Evolutionary conservation across 2,888 invertebrate genomes (phyloP).

Genomic region (Polydrusus pterygomalis): DNA sequence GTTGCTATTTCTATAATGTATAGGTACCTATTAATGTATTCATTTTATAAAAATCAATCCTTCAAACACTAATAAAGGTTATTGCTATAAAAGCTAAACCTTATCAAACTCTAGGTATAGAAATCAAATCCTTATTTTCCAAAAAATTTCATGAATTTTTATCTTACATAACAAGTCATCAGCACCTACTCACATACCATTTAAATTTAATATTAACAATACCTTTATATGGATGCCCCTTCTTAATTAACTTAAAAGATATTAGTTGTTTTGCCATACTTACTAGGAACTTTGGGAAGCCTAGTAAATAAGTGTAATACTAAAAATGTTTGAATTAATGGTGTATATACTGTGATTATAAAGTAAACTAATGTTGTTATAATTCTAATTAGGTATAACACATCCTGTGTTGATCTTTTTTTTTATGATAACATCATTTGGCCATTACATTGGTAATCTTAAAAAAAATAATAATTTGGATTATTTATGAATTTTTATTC

Average conservation of each 20-base stretch:
- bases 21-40: too few relatives aligned
- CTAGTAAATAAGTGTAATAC: background rate
- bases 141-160: background rate
- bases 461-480: too few relatives aligned
- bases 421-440: too few relatives aligned
- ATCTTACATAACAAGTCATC: slow-evolving; percentile 19
- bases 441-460: too few relatives aligned
- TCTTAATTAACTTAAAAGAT: slow-evolving; percentile 29
- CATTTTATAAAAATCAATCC: too few relatives aligned
- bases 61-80: background rate
- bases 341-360: too few relatives aligned
- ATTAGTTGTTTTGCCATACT: background rate
- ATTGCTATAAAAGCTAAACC: background rate
- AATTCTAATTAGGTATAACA: too few relatives aligned
- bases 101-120: too few relatives aligned
- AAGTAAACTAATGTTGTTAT: too few relatives aligned
- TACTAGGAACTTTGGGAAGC: background rate
- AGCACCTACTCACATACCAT: slow-evolving; percentile 38
- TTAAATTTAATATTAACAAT: slow-evolving; percentile 36
- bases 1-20: slow-evolving; percentile 3
- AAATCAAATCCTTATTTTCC: background rate
- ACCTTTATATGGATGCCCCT: slow-evolving; percentile 41
- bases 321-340: too few relatives aligned
- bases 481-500: too few relatives aligned
- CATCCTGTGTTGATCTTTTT: too few relatives aligned